These are phyloP conservation scores for Tokudaia muenninki DNA, from an alignment of 2,797 vertebrate species.

Conservation along the genomic window DNA sequence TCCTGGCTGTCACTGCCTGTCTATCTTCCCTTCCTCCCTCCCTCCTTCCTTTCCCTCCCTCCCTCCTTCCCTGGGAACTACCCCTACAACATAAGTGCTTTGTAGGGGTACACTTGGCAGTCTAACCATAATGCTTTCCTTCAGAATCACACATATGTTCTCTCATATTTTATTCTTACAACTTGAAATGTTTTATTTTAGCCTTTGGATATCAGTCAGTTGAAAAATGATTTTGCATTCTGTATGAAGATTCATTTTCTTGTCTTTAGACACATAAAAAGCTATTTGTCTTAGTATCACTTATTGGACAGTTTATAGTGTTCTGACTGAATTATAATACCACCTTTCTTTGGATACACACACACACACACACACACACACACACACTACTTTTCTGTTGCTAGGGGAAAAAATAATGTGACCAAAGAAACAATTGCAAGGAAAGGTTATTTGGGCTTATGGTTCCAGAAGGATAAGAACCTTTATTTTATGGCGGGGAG, in stretches of 20 bases:
- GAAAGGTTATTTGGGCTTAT: background rate
- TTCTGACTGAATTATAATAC: background rate
- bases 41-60: no score
- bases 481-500: no score
- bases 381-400: background rate
- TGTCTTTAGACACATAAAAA: conserved; percentile 12
- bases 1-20: background rate
- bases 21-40: no score
- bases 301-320: conserved; percentile 17
- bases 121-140: background rate
- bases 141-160: background rate
- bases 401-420: background rate
- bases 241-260: background rate
- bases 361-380: background rate
- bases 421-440: background rate
- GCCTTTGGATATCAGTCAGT: conserved; percentile 26
- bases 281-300: background rate
- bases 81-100: background rate
- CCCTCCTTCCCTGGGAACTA: background rate
- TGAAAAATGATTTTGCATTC: conserved; percentile 38
- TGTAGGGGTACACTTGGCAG: background rate
- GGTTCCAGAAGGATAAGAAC: background rate
- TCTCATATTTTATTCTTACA: conserved; percentile 34
- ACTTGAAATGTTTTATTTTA: conserved; percentile 28
- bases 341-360: background rate